Evolutionary conservation across 2,888 invertebrate species (phyloP), one percentile per base, ranked within the genome.

Genomic region (Ennomos fuscantarius): DNA sequence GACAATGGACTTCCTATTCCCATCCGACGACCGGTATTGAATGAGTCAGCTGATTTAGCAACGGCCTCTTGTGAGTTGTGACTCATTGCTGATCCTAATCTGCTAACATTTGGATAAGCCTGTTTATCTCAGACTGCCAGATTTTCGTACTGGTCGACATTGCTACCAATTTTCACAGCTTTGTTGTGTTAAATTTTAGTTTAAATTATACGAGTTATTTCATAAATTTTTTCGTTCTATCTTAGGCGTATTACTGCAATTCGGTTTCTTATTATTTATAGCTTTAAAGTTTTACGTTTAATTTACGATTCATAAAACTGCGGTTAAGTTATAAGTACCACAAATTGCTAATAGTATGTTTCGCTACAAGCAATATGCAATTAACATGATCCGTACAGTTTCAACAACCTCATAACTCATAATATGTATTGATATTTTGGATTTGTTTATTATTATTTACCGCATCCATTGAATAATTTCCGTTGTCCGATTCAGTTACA

Each of bases 21-120:
- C 82, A 78, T 76, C 72, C 72, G 66, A 54, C 63, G 54, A 67
- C 61, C 67, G 67, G 59, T 69, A 69, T 67, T 82, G 78, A 82
- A 83, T 91, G 91, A 91, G 86, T 90, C 90, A 89, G 87, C 87
- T 86, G 85, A 81, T 87, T 87, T 83, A 78, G 86, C 87, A 86
- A 84, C 76, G 78, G 80, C 81, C 75, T 74, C 72, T 64, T 65
- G 75, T 90, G 88, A 90, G 73, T 90, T 89, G 75, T 91, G 88
- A 91, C 73, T 90, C 89, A 91, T 71, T 70, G 76, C 76, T 81
- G 78, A 84, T 79, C 75, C 74, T 69, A 75, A 81, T 78, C 74
- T 80, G 79, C 77, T 70, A 81, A 80, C 61, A 60, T 65, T 63
- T 70, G 79, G 80, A 84, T 80, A 73, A 69, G 79, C 73, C 70